phyloP scores from a whole-genome alignment of 2,888 invertebrate species.

The Marronus borbonicus region DNA sequence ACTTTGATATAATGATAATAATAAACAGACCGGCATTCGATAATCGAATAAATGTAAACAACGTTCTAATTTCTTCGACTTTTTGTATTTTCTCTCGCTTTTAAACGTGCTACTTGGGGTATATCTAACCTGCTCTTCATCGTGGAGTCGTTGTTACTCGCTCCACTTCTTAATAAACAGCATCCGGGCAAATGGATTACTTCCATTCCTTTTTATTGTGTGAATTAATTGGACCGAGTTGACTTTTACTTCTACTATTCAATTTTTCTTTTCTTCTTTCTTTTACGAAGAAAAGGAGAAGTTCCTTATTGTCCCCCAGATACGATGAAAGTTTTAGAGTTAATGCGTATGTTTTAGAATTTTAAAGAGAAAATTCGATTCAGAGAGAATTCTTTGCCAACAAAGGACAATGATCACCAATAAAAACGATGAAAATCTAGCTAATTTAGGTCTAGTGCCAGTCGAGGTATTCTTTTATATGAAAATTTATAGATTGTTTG shows the following conservation, averaged over 20 bases:
- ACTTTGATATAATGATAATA: constrained; percentile 11
- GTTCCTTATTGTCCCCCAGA: background rate
- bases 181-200: constrained; percentile 16
- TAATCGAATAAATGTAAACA: constrained; percentile 33
- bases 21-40: background rate
- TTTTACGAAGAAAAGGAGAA: background rate
- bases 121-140: background rate
- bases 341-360: background rate
- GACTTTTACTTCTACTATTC: constrained; percentile 16
- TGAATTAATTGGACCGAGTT: constrained; percentile 20
- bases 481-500: too few relatives aligned
- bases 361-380: background rate
- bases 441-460: too few relatives aligned
- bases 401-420: too few relatives aligned
- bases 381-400: too few relatives aligned
- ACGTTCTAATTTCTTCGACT: constrained; percentile 8
- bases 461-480: too few relatives aligned
- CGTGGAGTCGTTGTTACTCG: background rate
- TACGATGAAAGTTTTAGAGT: constrained; percentile 15
- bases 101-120: background rate
- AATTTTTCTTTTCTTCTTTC: constrained; percentile 6
- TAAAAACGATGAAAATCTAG: too few relatives aligned
- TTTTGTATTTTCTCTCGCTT: constrained; percentile 2
- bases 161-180: constrained; percentile 12
- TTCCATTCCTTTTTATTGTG: constrained; percentile 13